Conservation (phyloP, 1,140 invertebrate genomes). For the Drosophila obscura region DNA sequence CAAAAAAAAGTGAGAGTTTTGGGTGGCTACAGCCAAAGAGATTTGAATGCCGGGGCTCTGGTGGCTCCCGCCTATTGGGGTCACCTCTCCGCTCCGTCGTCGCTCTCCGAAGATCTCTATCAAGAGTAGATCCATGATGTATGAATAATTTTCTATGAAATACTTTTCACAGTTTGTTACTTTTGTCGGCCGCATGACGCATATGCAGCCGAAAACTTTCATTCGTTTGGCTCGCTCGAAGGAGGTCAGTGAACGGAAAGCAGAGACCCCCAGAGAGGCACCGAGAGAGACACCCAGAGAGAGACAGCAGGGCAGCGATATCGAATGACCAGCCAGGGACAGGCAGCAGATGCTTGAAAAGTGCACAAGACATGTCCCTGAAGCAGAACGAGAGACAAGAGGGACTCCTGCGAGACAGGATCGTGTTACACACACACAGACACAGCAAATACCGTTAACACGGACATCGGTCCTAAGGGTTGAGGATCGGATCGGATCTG, state of each 20-base stretch:
- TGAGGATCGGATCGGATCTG: no score
- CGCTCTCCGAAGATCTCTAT: conserved; percentile 53
- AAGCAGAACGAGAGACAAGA: background rate
- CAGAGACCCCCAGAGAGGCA: conserved; percentile 1
- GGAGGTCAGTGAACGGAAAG: conserved; percentile 65
- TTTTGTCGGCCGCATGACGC: conserved; percentile 51
- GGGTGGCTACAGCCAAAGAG: conserved; percentile 28
- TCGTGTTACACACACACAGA: conserved; percentile 15
- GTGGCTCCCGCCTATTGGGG: conserved; percentile 14
- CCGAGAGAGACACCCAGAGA: background rate
- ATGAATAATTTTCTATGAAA: conserved; percentile 47
- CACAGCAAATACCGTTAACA: conserved; percentile 7
- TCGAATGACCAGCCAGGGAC: conserved; percentile 27
- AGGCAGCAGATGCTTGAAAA: conserved; percentile 18
- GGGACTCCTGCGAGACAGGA: background rate
- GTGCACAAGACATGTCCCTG: background rate
- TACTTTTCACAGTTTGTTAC: conserved; percentile 56
- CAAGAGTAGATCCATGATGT: conserved; percentile 35
- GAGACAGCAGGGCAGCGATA: conserved; percentile 33
- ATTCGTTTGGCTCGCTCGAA: conserved; percentile 33
- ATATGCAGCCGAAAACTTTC: conserved; percentile 61
- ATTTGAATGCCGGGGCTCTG: conserved; percentile 70
- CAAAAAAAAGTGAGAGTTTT: conserved; percentile 73
- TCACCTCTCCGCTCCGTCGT: conserved; percentile 11
- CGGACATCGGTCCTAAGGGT: background rate